These are phyloP conservation scores for Bombus superbus DNA, from an alignment of 1,140 invertebrate genomes.

Conservation along the genomic window DNA sequence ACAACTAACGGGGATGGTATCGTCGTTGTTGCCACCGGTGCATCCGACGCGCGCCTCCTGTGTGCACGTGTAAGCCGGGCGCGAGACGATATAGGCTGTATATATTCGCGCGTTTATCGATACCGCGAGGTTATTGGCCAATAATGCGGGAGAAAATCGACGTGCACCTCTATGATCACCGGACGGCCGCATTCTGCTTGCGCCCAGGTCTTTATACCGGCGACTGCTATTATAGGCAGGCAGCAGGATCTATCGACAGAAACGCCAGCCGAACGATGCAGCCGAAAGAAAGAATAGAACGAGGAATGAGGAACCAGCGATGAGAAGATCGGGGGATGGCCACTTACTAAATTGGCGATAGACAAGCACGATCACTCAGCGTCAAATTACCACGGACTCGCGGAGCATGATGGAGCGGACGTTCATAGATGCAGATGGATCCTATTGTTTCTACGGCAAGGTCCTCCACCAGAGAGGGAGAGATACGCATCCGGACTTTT, in stretches of 20 bases:
- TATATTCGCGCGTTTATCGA: slow-evolving; percentile 54
- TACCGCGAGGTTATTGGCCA: slow-evolving; percentile 69
- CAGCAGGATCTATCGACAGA: slow-evolving; percentile 11
- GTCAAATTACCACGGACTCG: slow-evolving; percentile 41
- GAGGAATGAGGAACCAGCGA: neutral
- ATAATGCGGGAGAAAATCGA: slow-evolving; percentile 66
- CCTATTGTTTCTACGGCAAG: slow-evolving; percentile 63
- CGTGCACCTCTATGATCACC: slow-evolving; percentile 23
- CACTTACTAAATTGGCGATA: slow-evolving; percentile 69
- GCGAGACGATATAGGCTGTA: neutral
- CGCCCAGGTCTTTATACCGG: neutral
- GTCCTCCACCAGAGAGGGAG: slow-evolving; percentile 36
- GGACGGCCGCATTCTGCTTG: slow-evolving; percentile 6
- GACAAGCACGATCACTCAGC: slow-evolving; percentile 58
- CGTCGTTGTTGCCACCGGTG: slow-evolving; percentile 30
- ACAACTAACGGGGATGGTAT: neutral
- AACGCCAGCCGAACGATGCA: neutral
- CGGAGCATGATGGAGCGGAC: slow-evolving; percentile 49
- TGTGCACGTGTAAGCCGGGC: neutral
- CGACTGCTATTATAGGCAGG: slow-evolving; percentile 6
- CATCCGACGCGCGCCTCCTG: slow-evolving; percentile 39
- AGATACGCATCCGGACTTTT: slow-evolving; percentile 42
- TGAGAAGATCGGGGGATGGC: slow-evolving; percentile 16
- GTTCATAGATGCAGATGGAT: slow-evolving; percentile 64
- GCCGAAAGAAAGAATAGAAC: neutral